These are phyloP conservation scores for Tympanoctomys barrerae DNA, from an alignment of 2,797 vertebrate genomes.

Conservation along the genomic window DNA sequence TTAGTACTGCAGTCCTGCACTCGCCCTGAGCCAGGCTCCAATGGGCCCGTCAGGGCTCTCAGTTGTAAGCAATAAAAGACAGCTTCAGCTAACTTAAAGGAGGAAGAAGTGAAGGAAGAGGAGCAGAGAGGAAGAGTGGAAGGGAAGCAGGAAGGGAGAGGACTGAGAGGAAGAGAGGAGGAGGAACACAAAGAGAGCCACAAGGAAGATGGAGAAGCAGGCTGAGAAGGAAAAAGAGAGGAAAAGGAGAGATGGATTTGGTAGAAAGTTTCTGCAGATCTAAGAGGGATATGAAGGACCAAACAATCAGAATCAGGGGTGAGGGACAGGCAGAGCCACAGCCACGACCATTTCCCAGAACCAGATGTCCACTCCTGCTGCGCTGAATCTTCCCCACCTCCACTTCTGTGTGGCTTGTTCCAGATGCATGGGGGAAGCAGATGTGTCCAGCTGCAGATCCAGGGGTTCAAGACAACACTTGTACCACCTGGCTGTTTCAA, in stretches of 20 bases:
- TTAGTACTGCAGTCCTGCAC: neutral
- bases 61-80: constrained; percentile 31
- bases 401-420: neutral
- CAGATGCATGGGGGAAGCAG: neutral
- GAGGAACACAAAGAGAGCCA: neutral
- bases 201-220: neutral
- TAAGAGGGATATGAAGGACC: neutral
- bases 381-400: neutral
- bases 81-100: neutral
- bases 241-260: neutral
- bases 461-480: no score
- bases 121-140: neutral
- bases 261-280: neutral
- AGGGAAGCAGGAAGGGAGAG: neutral
- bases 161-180: neutral
- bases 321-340: neutral
- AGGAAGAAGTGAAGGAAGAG: neutral
- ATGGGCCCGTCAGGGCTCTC: neutral
- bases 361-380: neutral
- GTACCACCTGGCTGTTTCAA: neutral
- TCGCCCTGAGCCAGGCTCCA: neutral
- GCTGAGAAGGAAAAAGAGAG: no score
- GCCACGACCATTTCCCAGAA: fast-evolving
- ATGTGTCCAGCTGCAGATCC: neutral
- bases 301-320: neutral